Percentiles rank a stretch among this genome's conserved stretches.
These are phyloP conservation scores for Drusus annulatus DNA, from an alignment of 1,140 invertebrate species.

Conservation along the genomic window DNA sequence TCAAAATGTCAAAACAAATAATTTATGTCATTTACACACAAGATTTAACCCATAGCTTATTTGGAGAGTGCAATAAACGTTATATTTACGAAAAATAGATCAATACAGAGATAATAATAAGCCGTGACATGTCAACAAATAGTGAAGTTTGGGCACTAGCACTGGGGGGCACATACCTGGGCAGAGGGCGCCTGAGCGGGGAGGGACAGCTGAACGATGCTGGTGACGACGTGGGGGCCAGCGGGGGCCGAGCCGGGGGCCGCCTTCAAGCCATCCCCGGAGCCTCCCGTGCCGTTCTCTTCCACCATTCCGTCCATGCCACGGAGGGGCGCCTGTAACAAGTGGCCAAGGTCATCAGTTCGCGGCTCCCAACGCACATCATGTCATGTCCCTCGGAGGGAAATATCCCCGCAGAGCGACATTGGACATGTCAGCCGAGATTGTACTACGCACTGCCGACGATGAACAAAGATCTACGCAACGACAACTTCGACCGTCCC, in stretches of 20 bases:
- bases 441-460: conserved; percentile 34
- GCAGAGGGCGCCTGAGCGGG: conserved; percentile 77
- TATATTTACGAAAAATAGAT: no score
- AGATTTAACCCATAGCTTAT: no score
- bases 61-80: no score
- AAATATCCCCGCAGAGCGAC: conserved; percentile 5
- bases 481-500: conserved; percentile 40
- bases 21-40: not conserved
- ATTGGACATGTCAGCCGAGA: conserved; percentile 20
- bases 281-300: conserved; percentile 84
- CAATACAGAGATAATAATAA: no score
- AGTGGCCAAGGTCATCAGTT: conserved; percentile 46
- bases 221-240: conserved; percentile 76
- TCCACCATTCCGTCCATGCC: conserved; percentile 90
- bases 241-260: conserved; percentile 70
- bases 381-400: not conserved
- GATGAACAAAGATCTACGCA: conserved; percentile 27
- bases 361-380: not conserved
- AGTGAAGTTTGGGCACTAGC: no score
- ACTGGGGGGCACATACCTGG: conserved; percentile 70
- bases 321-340: conserved; percentile 69
- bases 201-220: conserved; percentile 85
- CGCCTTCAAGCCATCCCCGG: conserved; percentile 75
- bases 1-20: no score
- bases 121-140: no score